Base-by-base conservation (phyloP, 1,140 invertebrate species). In the Hypothenemus hampei region DNA sequence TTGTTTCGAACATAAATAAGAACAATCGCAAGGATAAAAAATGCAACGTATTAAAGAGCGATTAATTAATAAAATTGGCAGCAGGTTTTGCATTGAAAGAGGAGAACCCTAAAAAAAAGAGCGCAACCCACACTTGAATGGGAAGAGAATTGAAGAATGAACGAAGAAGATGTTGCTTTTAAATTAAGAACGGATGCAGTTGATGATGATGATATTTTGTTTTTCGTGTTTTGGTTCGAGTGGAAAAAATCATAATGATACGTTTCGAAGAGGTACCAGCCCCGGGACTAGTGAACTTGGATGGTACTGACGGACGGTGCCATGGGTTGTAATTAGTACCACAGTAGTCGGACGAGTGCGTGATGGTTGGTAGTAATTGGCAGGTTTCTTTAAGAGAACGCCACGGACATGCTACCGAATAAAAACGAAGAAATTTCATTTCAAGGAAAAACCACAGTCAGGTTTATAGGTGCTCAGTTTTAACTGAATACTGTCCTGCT, bases 291-390 rank as follows among this genome's bases (percentile, higher is more conserved):
- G 35, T 13, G 26, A 31, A 43, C 40, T n/a, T 3, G 20, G 20
- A 43, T 43, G 40, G 40, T 43, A 43, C 40, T 23, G 18, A 22
- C 26, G 6, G 26, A 29, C 26, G 6, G 26, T 6, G 26, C 6
- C 26, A 31, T 43, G 40, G 40, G 18, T 23, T 43, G 18, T 43
- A 43, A 43, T 43, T 43, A 43, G 40, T 23, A 37, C 35, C 15
- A 21, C 40, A 11, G 40, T 43, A 43, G 40, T 43, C 40, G 40
- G 40, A 43, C 2, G 40, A 21, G 18, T 43, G 40, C 40, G 40
- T 43, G 40, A 43, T 43, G 40, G 40, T 43, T 18, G 18, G 19
- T 4, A 11, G 36, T 7, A 22, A 43, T 22, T 43, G 20, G 20
- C 40, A 18, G 18, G 40, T 23, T 43, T 43, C 20, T n/a, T n/a